Conservation (phyloP, 1,140 invertebrate genomes). For the Steinernema feltiae region DNA sequence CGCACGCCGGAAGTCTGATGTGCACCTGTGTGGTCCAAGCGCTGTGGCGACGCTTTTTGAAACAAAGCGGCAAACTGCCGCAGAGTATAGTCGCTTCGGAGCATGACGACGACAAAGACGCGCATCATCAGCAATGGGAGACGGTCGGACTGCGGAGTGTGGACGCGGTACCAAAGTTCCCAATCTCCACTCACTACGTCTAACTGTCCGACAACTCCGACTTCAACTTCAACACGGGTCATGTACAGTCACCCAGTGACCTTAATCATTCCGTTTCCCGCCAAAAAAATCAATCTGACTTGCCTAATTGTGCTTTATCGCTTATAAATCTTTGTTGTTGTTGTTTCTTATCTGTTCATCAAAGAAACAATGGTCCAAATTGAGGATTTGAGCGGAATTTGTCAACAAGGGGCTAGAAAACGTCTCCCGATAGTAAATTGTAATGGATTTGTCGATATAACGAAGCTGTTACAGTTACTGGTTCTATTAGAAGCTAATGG, state of each 20-base stretch:
- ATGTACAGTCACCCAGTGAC: background rate
- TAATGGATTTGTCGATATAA: too few species aligned
- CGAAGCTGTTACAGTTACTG: too few species aligned
- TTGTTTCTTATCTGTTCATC: too few species aligned
- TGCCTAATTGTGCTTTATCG: too few species aligned
- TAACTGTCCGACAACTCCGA: background rate
- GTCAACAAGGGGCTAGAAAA: too few species aligned
- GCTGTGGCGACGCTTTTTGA: background rate
- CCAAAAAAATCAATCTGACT: too few species aligned
- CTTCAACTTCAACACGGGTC: background rate
- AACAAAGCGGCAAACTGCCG: background rate
- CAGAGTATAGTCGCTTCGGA: background rate
- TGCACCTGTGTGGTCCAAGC: constrained; percentile 23
- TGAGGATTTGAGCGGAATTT: too few species aligned
- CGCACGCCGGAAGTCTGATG: constrained; percentile 55
- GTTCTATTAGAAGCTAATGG: too few species aligned
- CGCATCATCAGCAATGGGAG: background rate
- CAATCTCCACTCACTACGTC: background rate
- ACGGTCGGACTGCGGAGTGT: background rate
- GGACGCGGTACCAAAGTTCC: background rate
- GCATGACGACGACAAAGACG: background rate
- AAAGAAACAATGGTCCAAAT: too few species aligned
- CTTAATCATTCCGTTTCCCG: background rate
- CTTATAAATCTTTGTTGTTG: too few species aligned
- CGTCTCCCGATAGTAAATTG: too few species aligned